Conservation (phyloP, 2,888 invertebrate genomes). For the Dasysyrphus albostriatus region DNA sequence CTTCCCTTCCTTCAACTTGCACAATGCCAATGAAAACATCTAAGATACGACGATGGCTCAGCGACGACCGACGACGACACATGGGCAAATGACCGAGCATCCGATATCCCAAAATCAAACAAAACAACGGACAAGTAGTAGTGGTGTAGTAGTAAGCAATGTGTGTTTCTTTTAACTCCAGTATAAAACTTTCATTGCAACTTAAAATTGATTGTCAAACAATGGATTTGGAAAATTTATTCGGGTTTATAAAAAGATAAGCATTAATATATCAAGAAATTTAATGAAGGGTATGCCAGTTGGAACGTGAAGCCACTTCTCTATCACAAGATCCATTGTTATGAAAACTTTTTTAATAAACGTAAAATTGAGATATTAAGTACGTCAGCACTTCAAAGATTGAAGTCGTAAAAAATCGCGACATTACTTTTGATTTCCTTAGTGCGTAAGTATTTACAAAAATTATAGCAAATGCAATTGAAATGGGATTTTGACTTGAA, state of each 20-base stretch:
- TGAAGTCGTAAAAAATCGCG: no score
- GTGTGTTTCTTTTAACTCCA: neutral
- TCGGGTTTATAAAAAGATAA: neutral
- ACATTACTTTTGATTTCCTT: no score
- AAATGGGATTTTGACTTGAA: no score
- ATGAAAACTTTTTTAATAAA: no score
- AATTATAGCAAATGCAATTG: no score
- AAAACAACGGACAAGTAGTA: neutral
- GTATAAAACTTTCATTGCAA: conserved; percentile 1
- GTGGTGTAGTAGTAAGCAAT: neutral
- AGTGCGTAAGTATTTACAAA: no score
- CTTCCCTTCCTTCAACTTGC: conserved; percentile 19
- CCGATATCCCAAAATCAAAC: conserved; percentile 26
- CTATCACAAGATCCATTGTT: no score
- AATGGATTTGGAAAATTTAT: conserved; percentile 20
- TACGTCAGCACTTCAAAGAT: no score
- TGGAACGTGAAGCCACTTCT: neutral
- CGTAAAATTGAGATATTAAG: no score
- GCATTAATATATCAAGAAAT: neutral
- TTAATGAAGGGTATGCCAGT: neutral
- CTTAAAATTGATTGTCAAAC: conserved; percentile 56
- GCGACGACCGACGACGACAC: neutral
- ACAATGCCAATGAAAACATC: conserved; percentile 33
- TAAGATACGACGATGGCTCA: conserved; percentile 8
- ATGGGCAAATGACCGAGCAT: conserved; percentile 1